Base-by-base conservation (phyloP, 2,888 invertebrate genomes). In the Acanthococcus lagerstroemiae region DNA sequence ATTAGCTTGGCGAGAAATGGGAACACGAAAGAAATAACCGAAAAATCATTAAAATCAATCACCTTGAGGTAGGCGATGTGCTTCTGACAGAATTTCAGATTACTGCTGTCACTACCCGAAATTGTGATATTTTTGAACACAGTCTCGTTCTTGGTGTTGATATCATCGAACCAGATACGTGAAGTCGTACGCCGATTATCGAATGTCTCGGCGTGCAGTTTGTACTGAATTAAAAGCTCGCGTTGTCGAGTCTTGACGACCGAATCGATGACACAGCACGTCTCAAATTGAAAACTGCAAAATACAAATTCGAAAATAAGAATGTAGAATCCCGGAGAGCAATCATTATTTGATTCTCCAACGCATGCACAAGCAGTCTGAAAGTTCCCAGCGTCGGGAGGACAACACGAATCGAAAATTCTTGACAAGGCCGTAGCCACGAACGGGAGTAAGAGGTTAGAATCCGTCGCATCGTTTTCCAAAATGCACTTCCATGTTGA, bases 21-120 rank as follows among this genome's bases (percentile, higher is more conserved):
- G n/a, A n/a, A n/a, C n/a, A n/a, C n/a, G n/a, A n/a, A n/a, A n/a
- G n/a, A n/a, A n/a, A n/a, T n/a, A n/a, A n/a, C n/a, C n/a, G n/a
- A n/a, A n/a, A n/a, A n/a, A n/a, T n/a, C n/a, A 37, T 3, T 15
- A 37, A n/a, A 37, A 37, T 37, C n/a, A 60, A 69, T 69, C 74
- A 81, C 80, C 76, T 90, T 90, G 45, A 94, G 80, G 75, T 90
- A 92, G n/a, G 89, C 88, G 1, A 84, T 84, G 74, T 92, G 89
- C 68, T 80, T 79, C 68, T 86, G 84, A 72, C 93, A 94, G 69
- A 84, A 80, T 68, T 71, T 69, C 7, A 69, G 66, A 22, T 71
- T 70, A 37, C 71, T 69, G 0, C 71, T 70, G n/a, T 70, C 69
- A 4, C 67, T 69, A 4, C 44, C 60, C 21, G 67, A 46, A 48